Base-by-base conservation (phyloP, 92 coral and sea anemone genomes). In the Paragorgia papillata region DNA sequence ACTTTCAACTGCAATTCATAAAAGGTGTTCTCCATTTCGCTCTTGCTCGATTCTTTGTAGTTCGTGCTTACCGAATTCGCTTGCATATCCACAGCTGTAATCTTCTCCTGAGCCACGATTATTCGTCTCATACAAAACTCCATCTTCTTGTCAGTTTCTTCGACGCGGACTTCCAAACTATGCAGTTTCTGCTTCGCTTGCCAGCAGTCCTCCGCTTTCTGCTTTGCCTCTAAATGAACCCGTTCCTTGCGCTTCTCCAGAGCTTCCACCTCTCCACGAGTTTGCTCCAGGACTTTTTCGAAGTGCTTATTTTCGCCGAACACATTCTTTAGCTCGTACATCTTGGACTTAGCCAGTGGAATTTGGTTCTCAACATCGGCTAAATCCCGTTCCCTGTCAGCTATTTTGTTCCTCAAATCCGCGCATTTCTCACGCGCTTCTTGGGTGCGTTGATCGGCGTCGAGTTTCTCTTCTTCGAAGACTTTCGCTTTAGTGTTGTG, bases 281-380 rank as follows among this genome's bases (percentile, higher is more conserved):
- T 69, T 9, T 80, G 81, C 41, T 80, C 81, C 55, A 80, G 69
- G 15, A 46, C 75, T 48, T 80, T 74, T 27, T 46, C 31, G 46
- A 73, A 82, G 48, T 83, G 82, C 31, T 27, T 64, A 59, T 85
- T 85, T 48, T 85, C 88, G 20, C 88, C 84, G 14, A 12, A 64
- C 53, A 79, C 64, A 64, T 71, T 83, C 5, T 82, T 78, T 5
- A 79, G 62, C 25, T 85, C 88, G 70, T 85, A 68, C 46, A 82
- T 80, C 0, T 79, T 64, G 21, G 51, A 59, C 17, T 73, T 73
- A 19, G 82, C 81, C 44, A 73, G 37, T 4, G 80, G 73, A 39
- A 85, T 85, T 13, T 79, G 77, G 41, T 32, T 59, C 22, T 85
- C 88, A 12, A 73, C 66, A 25, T 79, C 82, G 25, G 63, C 30